Base-by-base conservation (phyloP, 2,113 vertebrate species). In the Sinocyclocheilus maitianheensis region DNA sequence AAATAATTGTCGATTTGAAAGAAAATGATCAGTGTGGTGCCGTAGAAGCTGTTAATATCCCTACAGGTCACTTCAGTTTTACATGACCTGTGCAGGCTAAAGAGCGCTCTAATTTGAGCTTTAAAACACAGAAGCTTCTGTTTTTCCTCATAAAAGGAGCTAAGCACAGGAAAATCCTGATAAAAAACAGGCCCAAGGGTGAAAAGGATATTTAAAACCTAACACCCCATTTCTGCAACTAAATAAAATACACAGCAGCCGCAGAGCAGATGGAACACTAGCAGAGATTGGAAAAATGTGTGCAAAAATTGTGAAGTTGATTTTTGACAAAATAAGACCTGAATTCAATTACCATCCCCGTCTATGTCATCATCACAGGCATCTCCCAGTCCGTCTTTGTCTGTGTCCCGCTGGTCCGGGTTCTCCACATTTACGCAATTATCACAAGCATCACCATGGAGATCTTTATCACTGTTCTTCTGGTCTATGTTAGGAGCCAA, bases 311-410 rank as follows among this genome's bases (percentile, higher is more conserved):
- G 67, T 55, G 55, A 62, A 18, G 51, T 63, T 10, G 10, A 8
- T 76, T 4, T 81, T 63, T 83, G 22, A 40, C 71, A 20, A 72
- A 69, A 34, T 69, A 60, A 12, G 14, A n/a, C 34, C 43, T 30
- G 43, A 63, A 9, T 62, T 65, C 55, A 74, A 89, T 90, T 84
- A 99, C 98, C 96, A 20, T 99, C 98, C 84, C 97, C 97, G 84
- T 99, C 98, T 95, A 98, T 99, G 93, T 99, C 98, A 62, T 98
- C 96, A 76, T 99, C 98, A 83, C 98, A 99, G 81, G 96, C 96
- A 5, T 99, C 98, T 86, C 98, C 98, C 87, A 93, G 94, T 30
- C 98, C 98, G 0, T 99, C 97, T 62, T 93, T 89, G 86, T 99
- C 98, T 0, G 97, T 99, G 85, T 99, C 98, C 53, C 88, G 95